Percentiles rank a stretch among this genome's conserved stretches.
Evolutionary conservation across 1,140 invertebrate genomes (phyloP).

Genomic region (Thaumatotibia leucotreta): DNA sequence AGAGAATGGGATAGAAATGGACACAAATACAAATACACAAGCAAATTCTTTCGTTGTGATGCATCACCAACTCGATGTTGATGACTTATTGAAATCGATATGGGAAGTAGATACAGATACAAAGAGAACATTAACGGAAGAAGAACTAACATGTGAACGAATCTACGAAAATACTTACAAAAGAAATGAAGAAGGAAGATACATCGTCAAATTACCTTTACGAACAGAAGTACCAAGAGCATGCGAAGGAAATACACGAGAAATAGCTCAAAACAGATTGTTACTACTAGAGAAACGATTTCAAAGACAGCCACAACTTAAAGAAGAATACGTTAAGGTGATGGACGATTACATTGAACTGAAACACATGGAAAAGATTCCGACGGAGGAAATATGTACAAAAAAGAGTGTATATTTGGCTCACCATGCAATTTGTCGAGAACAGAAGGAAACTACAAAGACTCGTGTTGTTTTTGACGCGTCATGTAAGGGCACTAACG

Average conservation of each 20-base stretch:
- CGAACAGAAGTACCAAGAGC: constrained; percentile 17
- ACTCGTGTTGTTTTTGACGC: constrained; percentile 25
- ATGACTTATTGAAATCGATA: constrained; percentile 25
- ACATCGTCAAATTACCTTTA: constrained; percentile 28
- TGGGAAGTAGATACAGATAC: constrained; percentile 28
- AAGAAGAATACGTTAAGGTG: constrained; percentile 25
- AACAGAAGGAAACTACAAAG: constrained; percentile 23
- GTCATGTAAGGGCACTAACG: constrained; percentile 21
- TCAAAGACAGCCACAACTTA: constrained; percentile 14
- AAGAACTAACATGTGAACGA: constrained; percentile 27
- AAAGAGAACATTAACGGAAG: constrained; percentile 26
- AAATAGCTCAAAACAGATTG: constrained; percentile 25
- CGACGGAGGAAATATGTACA: constrained; percentile 16
- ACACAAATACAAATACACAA: not conserved
- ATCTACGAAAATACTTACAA: constrained; percentile 25
- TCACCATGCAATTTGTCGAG: constrained; percentile 26
- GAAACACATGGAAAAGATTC: constrained; percentile 27
- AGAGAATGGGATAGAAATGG: not conserved
- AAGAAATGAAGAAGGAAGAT: constrained; percentile 23
- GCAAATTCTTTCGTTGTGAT: constrained; percentile 14
- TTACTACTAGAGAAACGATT: constrained; percentile 24
- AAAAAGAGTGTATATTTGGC: constrained; percentile 19
- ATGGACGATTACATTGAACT: constrained; percentile 30
- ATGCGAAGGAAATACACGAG: constrained; percentile 14
- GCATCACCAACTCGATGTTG: constrained; percentile 25